Evolutionary conservation across 2,888 invertebrate species (phyloP), one percentile per base, ranked within the genome.

Genomic region (Tortrix viridana): DNA sequence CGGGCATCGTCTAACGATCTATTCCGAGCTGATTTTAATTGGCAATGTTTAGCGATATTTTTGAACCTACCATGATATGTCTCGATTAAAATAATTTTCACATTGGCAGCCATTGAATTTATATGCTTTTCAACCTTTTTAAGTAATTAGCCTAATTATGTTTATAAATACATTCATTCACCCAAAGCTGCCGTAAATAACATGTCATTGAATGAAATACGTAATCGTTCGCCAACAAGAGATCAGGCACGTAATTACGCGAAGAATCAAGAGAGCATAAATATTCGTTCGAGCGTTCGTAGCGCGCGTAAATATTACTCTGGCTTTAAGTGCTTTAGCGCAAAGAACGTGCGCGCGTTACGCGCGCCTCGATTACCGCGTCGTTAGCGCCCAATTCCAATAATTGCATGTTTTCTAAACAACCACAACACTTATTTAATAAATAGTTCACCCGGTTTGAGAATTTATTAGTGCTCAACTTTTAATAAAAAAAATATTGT

Each of bases 91-190:
- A 41, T 41, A 16, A 41, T n/a, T 41, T 6, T 41, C 16, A n/a
- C 5, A 6, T 41, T 41, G n/a, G 41, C 41, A 41, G n/a, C 14
- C n/a, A 14, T 41, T 16, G 12, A 3, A 41, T 41, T 16, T 41
- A 41, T 16, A 16, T 41, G 16, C 6, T 14, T 6, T 6, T 4
- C 32, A 32, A 9, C 32, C 12, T 32, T 22, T 32, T 32, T 12
- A 32, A 43, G 32, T 43, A 55, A 49, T 61, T 49, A 20, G n/a
- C 32, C 22, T 32, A 44, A 49, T 32, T 49, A 55, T 32, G 47
- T 26, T 12, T 49, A 49, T 61, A 44, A 54, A 54, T 60, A 60
- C 38, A 43, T 61, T 55, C 55, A 61, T 55, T 61, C 60, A 61
- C 22, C 37, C 43, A 41, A 41, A 41, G 20, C n/a, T 43, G 20